Conservation (phyloP, 1,140 invertebrate species). For the Trichonephila clavipes region DNA sequence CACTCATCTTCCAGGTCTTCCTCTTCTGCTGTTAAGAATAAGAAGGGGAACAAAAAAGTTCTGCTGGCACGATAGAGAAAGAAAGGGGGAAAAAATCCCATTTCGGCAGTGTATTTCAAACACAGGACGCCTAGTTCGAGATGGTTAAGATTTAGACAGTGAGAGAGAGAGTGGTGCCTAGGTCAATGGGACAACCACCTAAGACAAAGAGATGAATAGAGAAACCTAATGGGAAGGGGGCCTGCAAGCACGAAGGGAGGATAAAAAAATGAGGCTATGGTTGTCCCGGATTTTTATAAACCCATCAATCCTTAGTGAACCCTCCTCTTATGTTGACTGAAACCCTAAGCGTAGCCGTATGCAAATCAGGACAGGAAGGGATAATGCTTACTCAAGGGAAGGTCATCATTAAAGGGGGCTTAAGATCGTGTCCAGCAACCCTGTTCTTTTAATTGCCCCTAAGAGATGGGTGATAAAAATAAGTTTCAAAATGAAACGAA, state of each 20-base stretch:
- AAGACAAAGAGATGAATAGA: constrained; percentile 62
- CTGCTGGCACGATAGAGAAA: constrained; percentile 1
- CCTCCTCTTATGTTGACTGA: background rate
- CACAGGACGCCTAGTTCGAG: background rate
- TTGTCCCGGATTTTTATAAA: constrained; percentile 52
- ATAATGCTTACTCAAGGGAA: constrained; percentile 36
- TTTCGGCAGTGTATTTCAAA: background rate
- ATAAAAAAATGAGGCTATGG: constrained; percentile 3
- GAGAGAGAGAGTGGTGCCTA: constrained; percentile 3
- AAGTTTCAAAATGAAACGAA: constrained; percentile 61
- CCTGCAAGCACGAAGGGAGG: background rate
- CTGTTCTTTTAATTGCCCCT: constrained; percentile 62
- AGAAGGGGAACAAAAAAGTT: background rate
- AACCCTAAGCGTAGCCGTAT: constrained; percentile 22
- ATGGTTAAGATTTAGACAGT: constrained; percentile 42
- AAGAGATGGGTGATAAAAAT: constrained; percentile 74
- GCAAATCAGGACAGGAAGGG: constrained; percentile 63
- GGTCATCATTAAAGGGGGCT: constrained; percentile 73
- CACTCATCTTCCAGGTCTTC: constrained; percentile 73
- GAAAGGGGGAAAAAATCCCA: background rate
- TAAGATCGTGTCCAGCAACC: constrained; percentile 12
- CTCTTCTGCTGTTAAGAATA: background rate
- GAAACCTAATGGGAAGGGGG: constrained; percentile 58
- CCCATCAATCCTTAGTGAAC: constrained; percentile 60
- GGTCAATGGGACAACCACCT: constrained; percentile 56